Evolutionary conservation across 2,888 invertebrate species (phyloP), one percentile per base, ranked within the genome.

Genomic region (Eupithecia centaureata): DNA sequence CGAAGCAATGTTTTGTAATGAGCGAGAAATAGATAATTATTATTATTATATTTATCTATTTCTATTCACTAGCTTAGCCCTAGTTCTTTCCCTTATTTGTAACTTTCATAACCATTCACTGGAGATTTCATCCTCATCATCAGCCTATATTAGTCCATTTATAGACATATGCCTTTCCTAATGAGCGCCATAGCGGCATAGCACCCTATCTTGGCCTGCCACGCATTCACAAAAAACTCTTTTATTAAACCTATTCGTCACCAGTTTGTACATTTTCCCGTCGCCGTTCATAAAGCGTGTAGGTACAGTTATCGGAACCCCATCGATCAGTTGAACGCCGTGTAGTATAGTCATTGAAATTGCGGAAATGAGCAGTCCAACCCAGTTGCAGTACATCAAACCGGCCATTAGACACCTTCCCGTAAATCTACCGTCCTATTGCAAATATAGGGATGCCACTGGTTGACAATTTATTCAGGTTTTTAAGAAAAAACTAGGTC

Each of bases 351-450:
- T 61, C 63, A 63, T 69, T 69, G 63, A 57, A 70, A 63, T 63
- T 60, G 28, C 18, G 65, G 62, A 62, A 63, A 66, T 66, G 65
- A 63, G 28, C 66, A 61, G 47, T 70, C 66, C 30, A 63, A 51
- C 33, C 52, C 63, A 66, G 66, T 54, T 28, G 60, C 65, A 63
- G 61, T 73, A 71, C 57, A 72, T 75, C 75, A 73, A 61, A 71
- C 57, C 57, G 27, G 59, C 72, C 70, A 70, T 73, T 72, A 75
- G 51, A 62, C 68, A 70, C 73, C 73, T 71, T 68, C 35, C 52
- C 63, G 54, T 75, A 73, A 75, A 75, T 75, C 70, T 70, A 52
- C 54, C 64, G 63, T 65, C 71, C 52, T 71, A 47, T 67, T 67
- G 67, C 60, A 54, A 61, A 68, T 67, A 52, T 35, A 18, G 32